These are phyloP conservation scores for Aptenodytes forsteri DNA, from an alignment of 2,113 vertebrate species.

Conservation along the genomic window DNA sequence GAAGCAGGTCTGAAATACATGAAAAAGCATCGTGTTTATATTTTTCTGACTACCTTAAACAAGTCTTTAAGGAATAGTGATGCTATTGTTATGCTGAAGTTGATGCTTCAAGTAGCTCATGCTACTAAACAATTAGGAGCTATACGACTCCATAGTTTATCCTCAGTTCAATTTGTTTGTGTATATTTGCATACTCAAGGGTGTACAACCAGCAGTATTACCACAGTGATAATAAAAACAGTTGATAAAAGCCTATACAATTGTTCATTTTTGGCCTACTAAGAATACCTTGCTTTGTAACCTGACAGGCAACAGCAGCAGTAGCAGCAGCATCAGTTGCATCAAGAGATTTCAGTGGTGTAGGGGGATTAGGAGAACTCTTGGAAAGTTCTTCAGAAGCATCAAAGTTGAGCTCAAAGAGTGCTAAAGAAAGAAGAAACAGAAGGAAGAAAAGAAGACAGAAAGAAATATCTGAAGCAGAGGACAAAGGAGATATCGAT, in stretches of 20 bases:
- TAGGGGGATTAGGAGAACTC: slow-evolving; percentile 78
- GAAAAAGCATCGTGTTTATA: neutral
- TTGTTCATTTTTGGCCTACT: neutral
- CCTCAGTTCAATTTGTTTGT: neutral
- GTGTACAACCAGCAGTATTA: neutral
- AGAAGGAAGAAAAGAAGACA: slow-evolving; percentile 86
- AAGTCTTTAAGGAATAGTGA: neutral
- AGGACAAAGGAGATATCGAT: slow-evolving; percentile 76
- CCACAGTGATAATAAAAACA: neutral
- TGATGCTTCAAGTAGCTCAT: neutral
- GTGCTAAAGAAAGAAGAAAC: slow-evolving; percentile 95
- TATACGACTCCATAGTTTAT: neutral
- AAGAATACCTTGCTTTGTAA: slow-evolving; percentile 39
- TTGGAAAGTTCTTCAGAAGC: slow-evolving; percentile 88
- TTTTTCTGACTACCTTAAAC: neutral
- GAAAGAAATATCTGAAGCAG: slow-evolving; percentile 77
- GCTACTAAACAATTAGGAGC: neutral
- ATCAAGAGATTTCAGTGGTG: slow-evolving; percentile 81
- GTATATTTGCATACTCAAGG: neutral
- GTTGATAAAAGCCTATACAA: neutral
- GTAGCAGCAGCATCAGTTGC: slow-evolving; percentile 80
- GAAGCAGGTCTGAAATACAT: neutral
- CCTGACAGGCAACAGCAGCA: slow-evolving; percentile 75
- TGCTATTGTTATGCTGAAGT: neutral
- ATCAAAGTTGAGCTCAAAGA: slow-evolving; percentile 97